These are phyloP conservation scores for Amiota communis DNA, from an alignment of 2,888 invertebrate species.

Conservation along the genomic window DNA sequence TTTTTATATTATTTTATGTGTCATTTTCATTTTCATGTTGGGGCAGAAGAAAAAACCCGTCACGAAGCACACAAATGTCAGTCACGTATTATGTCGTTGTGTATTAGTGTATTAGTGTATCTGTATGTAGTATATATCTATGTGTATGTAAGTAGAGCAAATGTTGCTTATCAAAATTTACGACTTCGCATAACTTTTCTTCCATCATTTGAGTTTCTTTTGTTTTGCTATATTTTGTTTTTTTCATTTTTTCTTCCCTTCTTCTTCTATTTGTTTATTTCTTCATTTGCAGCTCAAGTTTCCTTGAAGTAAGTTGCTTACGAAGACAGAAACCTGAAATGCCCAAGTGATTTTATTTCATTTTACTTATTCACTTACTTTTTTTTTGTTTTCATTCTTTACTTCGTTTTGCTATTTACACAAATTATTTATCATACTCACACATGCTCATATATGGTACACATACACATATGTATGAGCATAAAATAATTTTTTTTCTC, in stretches of 20 bases:
- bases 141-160: neutral
- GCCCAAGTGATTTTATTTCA: slow-evolving; percentile 16
- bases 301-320: neutral
- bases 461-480: neutral
- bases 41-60: neutral
- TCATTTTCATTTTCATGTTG: slow-evolving; percentile 5
- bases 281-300: neutral
- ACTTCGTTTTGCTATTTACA: neutral
- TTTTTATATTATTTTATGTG: neutral
- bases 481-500: neutral
- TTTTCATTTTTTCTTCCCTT: neutral
- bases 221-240: slow-evolving; percentile 9
- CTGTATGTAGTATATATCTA: neutral
- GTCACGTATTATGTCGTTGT: slow-evolving; percentile 17
- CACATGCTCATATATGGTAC: neutral
- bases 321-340: neutral
- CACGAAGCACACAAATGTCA: slow-evolving; percentile 16
- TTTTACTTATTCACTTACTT: neutral
- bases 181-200: slow-evolving; percentile 15
- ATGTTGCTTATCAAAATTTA: slow-evolving; percentile 26
- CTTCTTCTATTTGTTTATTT: neutral
- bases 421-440: slow-evolving; percentile 11
- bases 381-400: neutral
- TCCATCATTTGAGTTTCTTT: neutral
- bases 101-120: neutral